phyloP scores from a whole-genome alignment of 2,797 vertebrate species.

The Selene dorsalis region DNA sequence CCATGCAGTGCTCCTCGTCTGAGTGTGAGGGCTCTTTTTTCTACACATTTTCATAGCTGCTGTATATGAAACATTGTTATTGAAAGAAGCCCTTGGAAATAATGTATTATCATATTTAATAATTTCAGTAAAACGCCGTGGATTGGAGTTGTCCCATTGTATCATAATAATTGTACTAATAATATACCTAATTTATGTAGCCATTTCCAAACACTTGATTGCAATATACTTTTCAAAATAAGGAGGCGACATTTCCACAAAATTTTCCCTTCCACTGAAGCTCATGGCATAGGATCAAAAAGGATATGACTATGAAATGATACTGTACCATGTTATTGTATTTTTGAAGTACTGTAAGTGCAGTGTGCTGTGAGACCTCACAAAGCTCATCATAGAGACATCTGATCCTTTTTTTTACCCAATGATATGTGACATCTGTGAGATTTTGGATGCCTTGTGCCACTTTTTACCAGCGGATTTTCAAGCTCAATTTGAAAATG shows the following conservation, averaged over 20 bases:
- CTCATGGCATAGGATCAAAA: constrained; percentile 4
- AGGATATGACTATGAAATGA: background rate
- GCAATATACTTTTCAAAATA: background rate
- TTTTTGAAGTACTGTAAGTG: background rate
- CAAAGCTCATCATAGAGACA: constrained; percentile 4
- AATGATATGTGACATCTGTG: constrained; percentile 3
- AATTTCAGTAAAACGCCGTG: constrained; percentile 24
- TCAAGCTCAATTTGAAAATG: background rate
- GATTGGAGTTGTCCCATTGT: constrained; percentile 46
- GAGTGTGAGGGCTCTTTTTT: constrained; percentile 26
- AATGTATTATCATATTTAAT: constrained; percentile 1
- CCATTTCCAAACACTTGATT: background rate
- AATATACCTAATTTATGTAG: background rate
- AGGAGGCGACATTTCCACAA: background rate
- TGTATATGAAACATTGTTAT: constrained; percentile 32
- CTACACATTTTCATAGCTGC: constrained; percentile 39
- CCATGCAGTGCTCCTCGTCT: constrained; percentile 48
- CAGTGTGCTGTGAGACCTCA: background rate
- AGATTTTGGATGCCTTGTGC: constrained; percentile 12
- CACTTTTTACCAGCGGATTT: constrained; percentile 21
- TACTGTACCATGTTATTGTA: constrained; percentile 2
- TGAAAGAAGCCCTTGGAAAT: constrained; percentile 11
- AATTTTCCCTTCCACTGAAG: constrained; percentile 6
- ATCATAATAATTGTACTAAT: background rate
- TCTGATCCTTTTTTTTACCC: constrained; percentile 13